These are phyloP conservation scores for Hartigia nigra DNA, from an alignment of 2,888 invertebrate species.

Conservation along the genomic window DNA sequence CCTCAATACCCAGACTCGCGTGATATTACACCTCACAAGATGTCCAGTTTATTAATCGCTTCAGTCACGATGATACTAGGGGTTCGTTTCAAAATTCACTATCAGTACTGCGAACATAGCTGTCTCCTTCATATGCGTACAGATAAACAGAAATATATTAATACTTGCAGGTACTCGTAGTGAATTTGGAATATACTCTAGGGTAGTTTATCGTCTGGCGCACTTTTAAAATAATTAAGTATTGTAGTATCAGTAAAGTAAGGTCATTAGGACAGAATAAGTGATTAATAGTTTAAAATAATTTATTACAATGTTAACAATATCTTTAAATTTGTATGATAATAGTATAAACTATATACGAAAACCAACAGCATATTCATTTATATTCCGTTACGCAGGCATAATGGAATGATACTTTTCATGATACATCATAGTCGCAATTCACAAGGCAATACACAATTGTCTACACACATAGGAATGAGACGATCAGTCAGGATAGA, in stretches of 20 bases:
- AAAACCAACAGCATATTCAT: slow-evolving; percentile 1
- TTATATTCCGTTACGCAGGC: background rate
- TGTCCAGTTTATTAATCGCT: too few relatives aligned
- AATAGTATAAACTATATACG: slow-evolving; percentile 20
- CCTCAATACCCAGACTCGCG: too few relatives aligned
- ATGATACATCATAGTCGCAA: background rate
- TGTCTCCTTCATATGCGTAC: too few relatives aligned
- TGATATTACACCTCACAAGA: too few relatives aligned
- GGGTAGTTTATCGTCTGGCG: background rate
- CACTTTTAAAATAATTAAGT: background rate
- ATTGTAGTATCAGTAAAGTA: background rate
- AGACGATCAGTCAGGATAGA: background rate
- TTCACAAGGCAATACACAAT: background rate
- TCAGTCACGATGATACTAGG: background rate
- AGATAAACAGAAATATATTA: background rate
- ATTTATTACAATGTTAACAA: slow-evolving; percentile 25
- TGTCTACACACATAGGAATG: background rate
- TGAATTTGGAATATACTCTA: background rate
- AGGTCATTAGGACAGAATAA: background rate
- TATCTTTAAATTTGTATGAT: slow-evolving; percentile 11
- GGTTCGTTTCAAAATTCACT: too few relatives aligned
- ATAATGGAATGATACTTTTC: background rate
- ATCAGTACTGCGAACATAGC: too few relatives aligned
- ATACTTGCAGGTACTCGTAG: background rate
- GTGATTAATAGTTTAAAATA: slow-evolving; percentile 20